Evolutionary conservation across 2,113 vertebrate species (phyloP).

Genomic region (Sapajus apella): DNA sequence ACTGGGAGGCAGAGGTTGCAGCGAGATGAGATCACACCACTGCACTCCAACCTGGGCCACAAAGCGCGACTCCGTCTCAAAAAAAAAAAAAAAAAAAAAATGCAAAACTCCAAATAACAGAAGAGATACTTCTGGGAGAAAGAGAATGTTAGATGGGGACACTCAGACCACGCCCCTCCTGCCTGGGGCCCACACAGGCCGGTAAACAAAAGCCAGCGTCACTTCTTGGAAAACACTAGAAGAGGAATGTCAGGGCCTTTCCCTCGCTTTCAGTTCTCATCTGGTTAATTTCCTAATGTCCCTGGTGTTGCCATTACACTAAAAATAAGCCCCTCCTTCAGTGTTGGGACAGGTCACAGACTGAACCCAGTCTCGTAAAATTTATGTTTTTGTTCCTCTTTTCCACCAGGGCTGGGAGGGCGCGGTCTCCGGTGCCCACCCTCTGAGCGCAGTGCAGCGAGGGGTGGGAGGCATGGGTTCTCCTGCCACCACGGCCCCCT

Average conservation of each 20-base stretch:
- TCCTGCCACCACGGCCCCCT: not conserved
- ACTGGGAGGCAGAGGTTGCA: too few species aligned
- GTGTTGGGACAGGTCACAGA: not conserved
- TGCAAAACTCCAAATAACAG: not conserved
- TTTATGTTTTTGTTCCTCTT: too few species aligned
- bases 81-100: too few species aligned
- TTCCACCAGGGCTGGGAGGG: not conserved
- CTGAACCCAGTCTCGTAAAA: accelerated
- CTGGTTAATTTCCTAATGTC: not conserved
- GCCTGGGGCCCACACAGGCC: not conserved
- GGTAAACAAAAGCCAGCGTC: accelerated
- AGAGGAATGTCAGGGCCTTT: not conserved
- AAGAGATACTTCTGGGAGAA: not conserved
- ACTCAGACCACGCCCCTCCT: not conserved
- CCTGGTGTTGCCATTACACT: accelerated
- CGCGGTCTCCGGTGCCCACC: too few species aligned
- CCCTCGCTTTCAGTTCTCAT: not conserved
- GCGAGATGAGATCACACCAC: too few species aligned
- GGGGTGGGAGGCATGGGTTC: not conserved
- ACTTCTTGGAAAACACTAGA: not conserved
- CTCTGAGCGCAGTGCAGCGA: not conserved
- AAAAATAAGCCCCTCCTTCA: not conserved
- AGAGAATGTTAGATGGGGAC: too few species aligned
- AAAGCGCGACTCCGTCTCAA: too few species aligned
- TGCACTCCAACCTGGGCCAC: too few species aligned